phyloP scores from a whole-genome alignment of 2,888 invertebrate genomes.

The Allygus modestus region DNA sequence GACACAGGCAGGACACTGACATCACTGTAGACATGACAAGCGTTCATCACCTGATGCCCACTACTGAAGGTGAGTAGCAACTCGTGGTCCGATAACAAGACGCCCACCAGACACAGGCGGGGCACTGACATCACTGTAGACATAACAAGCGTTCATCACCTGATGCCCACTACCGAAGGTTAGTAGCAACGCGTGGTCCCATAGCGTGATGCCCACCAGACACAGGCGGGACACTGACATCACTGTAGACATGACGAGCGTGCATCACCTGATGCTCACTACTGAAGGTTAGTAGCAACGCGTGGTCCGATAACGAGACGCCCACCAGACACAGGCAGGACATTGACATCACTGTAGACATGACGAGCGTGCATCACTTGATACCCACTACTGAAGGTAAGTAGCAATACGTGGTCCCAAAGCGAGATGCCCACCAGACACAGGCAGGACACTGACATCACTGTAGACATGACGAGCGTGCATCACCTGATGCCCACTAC shows the following conservation, averaged over 20 bases:
- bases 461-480: conserved; percentile 65
- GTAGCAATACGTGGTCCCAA: conserved; percentile 65
- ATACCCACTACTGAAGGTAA: conserved; percentile 65
- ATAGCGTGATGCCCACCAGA: conserved; percentile 69
- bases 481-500: conserved; percentile 62
- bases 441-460: conserved; percentile 69
- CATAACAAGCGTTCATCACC: too few species aligned
- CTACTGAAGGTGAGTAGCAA: too few species aligned
- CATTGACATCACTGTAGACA: conserved; percentile 68
- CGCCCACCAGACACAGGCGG: too few species aligned
- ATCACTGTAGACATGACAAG: too few species aligned
- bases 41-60: too few species aligned
- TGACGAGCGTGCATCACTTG: conserved; percentile 60
- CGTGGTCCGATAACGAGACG: conserved; percentile 67
- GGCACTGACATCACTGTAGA: too few species aligned
- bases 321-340: conserved; percentile 70
- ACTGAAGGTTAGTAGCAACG: conserved; percentile 66
- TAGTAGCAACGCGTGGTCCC: conserved; percentile 64
- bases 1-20: too few species aligned
- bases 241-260: conserved; percentile 66
- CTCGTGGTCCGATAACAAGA: too few species aligned
- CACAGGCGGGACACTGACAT: conserved; percentile 70
- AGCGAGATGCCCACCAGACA: conserved; percentile 70
- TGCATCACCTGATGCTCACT: conserved; percentile 55
- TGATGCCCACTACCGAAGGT: too few species aligned